Percentiles rank a stretch among this genome's conserved stretches.
Conservation (phyloP, 1,140 invertebrate species). For the Lamellibrachia luymesi region DNA sequence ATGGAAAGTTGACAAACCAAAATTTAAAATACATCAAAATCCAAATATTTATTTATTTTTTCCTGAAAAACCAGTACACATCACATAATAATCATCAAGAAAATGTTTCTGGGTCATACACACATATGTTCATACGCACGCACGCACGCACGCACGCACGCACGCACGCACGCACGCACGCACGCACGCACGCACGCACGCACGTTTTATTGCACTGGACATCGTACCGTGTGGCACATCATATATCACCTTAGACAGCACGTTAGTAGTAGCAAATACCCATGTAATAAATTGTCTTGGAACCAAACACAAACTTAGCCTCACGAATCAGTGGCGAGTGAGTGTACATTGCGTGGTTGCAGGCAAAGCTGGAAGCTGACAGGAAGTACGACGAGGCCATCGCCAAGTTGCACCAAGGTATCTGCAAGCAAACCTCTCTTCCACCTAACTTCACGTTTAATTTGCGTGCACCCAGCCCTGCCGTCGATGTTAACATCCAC, state of each 20-base stretch:
- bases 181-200: background rate
- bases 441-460: conserved; percentile 48
- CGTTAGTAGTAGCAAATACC: background rate
- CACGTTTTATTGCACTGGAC: no score
- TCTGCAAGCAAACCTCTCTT: conserved; percentile 34
- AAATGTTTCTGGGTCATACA: no score
- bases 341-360: background rate
- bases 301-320: background rate
- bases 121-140: no score
- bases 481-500: conserved; percentile 17
- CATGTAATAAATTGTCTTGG: background rate
- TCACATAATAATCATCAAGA: no score
- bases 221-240: no score
- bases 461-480: conserved; percentile 44
- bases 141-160: no score
- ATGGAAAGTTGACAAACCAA: no score
- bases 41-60: background rate
- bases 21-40: no score
- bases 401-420: conserved; percentile 4
- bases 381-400: background rate
- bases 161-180: background rate
- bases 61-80: background rate
- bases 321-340: conserved; percentile 20
- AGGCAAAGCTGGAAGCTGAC: conserved; percentile 13
- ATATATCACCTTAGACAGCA: background rate